Evolutionary conservation across 2,888 invertebrate species (phyloP), one percentile per base, ranked within the genome.

Genomic region (Himalopsyche anomala): DNA sequence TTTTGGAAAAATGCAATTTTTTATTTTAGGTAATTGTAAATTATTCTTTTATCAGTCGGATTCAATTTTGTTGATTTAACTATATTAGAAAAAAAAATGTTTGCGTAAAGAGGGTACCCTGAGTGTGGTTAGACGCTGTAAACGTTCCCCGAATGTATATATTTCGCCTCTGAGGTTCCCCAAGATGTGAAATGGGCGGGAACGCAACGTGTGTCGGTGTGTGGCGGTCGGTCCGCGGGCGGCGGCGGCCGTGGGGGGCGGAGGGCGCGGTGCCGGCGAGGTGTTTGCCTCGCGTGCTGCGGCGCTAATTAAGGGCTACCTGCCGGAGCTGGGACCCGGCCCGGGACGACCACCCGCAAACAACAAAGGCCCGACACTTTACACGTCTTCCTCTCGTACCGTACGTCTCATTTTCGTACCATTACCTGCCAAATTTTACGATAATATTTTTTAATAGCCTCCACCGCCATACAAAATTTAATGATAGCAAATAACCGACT

Each of bases 251-350:
- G 62, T 19, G 62, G 19, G 62, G 19, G 62, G 62, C 62, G 74
- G 74, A 51, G 51, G 74, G 74, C 28, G 36, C 28, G 74, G 74
- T 28, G 74, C 74, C 74, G 28, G 28, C 74, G 74, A 74, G 74
- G 74, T 74, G 74, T 74, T 74, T 74, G 74, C 74, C 74, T 74
- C 74, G 74, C 74, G 74, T 74, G 74, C 74, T 74, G 74, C 36
- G 74, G 74, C 74, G 74, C 74, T 74, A 74, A 74, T 74, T 74
- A 74, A 74, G 74, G 74, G 74, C 74, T 74, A 74, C 74, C 74
- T 74, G 74, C 74, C 74, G 74, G 15, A 74, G 74, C 51, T 51
- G 51, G 51, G 51, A 51, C 51, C 51, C 51, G 51, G 51, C 74
- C 74, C 62, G 62, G 74, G 28, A 28, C 74, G 74, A 74, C 74